Evolutionary conservation across 2,113 vertebrate genomes (phyloP).

Genomic region (Ellobius talpinus): DNA sequence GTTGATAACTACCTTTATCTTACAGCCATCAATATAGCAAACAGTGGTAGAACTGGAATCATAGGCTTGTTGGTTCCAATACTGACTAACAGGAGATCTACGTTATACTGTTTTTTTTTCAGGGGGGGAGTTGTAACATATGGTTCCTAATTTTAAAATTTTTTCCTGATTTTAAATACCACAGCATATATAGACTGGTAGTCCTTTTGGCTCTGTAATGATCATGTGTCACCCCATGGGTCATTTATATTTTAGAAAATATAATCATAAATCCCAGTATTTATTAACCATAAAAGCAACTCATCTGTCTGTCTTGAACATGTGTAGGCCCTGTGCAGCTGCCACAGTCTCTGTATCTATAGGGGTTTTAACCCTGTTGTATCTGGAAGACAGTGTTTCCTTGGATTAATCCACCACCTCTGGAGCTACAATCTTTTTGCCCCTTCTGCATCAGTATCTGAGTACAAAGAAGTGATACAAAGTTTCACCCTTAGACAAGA

Average conservation of each 20-base stretch:
- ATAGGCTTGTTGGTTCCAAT: background rate
- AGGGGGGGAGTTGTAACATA: background rate
- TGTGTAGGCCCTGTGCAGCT: background rate
- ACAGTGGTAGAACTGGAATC: background rate
- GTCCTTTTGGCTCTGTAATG: slow-evolving; percentile 55
- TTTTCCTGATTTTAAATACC: slow-evolving; percentile 35
- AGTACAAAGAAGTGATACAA: background rate
- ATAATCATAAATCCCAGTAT: slow-evolving; percentile 61
- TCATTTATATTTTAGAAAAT: slow-evolving; percentile 64
- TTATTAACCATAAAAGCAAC: slow-evolving; percentile 20
- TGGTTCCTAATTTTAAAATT: slow-evolving; percentile 49
- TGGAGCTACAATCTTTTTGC: background rate
- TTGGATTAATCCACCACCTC: background rate
- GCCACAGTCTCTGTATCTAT: background rate
- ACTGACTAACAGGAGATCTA: background rate
- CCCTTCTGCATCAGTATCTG: background rate
- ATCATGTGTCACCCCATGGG: slow-evolving; percentile 50
- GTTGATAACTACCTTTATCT: background rate
- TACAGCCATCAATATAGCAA: slow-evolving; percentile 27
- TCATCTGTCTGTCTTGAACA: background rate
- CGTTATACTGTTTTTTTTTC: slow-evolving; percentile 12
- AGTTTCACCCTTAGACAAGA: background rate
- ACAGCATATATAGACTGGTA: background rate
- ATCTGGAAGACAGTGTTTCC: background rate
- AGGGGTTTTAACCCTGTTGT: background rate